Conservation (phyloP, 2,888 invertebrate species). For the Heliconius ismenius region DNA sequence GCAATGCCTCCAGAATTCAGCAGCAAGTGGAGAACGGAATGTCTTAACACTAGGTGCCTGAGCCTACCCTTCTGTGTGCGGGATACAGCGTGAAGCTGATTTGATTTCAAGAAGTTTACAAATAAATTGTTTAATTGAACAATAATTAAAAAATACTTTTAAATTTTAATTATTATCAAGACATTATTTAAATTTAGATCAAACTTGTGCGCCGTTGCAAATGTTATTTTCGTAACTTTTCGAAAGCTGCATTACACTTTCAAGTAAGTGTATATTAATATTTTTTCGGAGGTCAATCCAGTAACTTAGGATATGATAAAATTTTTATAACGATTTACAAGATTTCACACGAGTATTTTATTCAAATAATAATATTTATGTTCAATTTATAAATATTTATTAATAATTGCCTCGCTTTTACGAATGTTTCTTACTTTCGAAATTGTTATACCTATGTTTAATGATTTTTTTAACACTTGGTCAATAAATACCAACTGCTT, state of each 20-base stretch:
- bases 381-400: slow-evolving; percentile 8
- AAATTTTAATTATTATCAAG: too few relatives aligned
- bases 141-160: too few relatives aligned
- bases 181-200: not conserved
- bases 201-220: not conserved
- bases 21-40: too few relatives aligned
- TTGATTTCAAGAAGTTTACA: too few relatives aligned
- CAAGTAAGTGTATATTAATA: not conserved
- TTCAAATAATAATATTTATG: not conserved
- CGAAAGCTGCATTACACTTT: slow-evolving; percentile 25
- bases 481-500: not conserved
- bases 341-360: not conserved
- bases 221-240: slow-evolving; percentile 9
- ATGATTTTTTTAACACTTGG: not conserved
- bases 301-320: slow-evolving; percentile 3
- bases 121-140: too few relatives aligned
- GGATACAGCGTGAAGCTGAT: too few relatives aligned
- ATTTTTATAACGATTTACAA: not conserved
- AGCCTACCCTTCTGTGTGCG: too few relatives aligned
- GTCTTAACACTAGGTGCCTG: too few relatives aligned
- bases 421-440: not conserved
- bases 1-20: too few relatives aligned
- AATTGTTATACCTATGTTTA: not conserved
- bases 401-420: not conserved
- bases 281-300: slow-evolving; percentile 15